Conservation (phyloP, 2,113 vertebrate species). For the Boleophthalmus pectinirostris region DNA sequence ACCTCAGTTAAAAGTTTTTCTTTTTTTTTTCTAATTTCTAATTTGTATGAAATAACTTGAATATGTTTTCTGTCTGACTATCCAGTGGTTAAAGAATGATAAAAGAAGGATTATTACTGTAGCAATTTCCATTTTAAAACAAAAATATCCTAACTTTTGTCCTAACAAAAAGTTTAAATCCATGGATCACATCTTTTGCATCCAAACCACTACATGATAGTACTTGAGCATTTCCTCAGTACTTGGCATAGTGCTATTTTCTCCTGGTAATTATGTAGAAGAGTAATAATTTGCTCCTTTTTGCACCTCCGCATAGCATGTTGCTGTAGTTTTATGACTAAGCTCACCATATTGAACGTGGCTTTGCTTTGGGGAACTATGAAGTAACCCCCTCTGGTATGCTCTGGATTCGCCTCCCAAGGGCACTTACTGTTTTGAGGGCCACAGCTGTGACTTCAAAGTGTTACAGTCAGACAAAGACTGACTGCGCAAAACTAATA, state of each 20-base stretch:
- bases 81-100: no score
- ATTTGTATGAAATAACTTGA: no score
- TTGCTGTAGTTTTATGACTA: background rate
- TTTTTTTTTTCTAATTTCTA: no score
- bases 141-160: no score
- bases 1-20: no score
- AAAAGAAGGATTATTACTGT: no score
- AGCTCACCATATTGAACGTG: background rate
- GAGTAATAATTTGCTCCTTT: background rate
- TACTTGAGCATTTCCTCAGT: background rate
- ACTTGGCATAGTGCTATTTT: background rate
- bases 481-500: background rate
- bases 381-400: conserved; percentile 3
- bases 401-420: conserved; percentile 7
- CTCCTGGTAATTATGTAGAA: background rate
- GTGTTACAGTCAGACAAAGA: background rate
- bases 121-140: no score
- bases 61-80: no score
- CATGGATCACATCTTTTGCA: no score
- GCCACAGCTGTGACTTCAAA: background rate
- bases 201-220: background rate
- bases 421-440: background rate
- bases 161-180: no score
- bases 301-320: background rate
- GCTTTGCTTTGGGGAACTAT: conserved; percentile 28